Base-by-base conservation (phyloP, 2,888 invertebrate genomes). In the Dynastes maya region DNA sequence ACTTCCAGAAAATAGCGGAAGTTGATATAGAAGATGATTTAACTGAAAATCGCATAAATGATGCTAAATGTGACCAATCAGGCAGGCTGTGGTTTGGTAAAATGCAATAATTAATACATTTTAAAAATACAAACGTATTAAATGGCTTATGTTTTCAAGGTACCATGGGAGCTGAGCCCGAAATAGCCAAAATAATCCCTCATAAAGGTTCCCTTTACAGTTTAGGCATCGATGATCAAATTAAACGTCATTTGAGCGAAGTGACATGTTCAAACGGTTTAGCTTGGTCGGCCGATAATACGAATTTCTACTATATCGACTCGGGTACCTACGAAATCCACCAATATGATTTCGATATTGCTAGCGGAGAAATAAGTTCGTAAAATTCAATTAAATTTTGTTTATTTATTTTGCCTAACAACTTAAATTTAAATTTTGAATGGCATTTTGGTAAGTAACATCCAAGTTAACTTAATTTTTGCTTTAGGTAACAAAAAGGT, bases 261-360 rank as follows among this genome's bases (percentile, higher is more conserved):
- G 76, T 87, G 9, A 83, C 84, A 8, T 83, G 86, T 61, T 86
- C 87, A 0, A 96, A 96, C 84, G 96, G 96, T 1, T 87, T 96
- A 2, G 92, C 93, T 0, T 96, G 95, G 95, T 93, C 92, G 32
- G 83, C 87, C 0, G 92, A 93, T 84, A 91, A 91, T 82, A 91
- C 91, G 79, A 91, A 90, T 82, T 92, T 96, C 90, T 96, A 94
- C 87, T 96, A 93, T 86, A 94, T 94, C 40, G 96, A 96, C 88
- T 92, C 94, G 0, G 89, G 91, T 0, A 92, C 92, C 0, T 87
- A 89, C 53, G 91, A 92, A 79, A 89, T 96, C 11, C 93, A 91
- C 82, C 93, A 92, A 2, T 95, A 93, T 84, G 93, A 95, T 85
- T 95, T 93, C 84, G 93, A 95, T 85, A 95, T 91, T 83, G 90